Base-by-base conservation (phyloP, 2,888 invertebrate genomes). In the Altica lythri region DNA sequence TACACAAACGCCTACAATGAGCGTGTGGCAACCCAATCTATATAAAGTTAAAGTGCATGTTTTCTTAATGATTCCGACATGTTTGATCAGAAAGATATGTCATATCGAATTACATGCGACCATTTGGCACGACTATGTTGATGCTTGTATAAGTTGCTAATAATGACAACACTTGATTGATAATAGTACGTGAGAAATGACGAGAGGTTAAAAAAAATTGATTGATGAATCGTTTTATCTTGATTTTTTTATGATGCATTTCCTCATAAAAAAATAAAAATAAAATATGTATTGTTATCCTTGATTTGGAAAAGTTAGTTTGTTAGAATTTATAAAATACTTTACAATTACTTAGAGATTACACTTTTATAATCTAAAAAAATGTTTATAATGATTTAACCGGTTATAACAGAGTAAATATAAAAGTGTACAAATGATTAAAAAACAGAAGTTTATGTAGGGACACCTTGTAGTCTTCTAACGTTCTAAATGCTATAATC, bases 71-170 rank as follows among this genome's bases (percentile, higher is more conserved):
- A 57, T 65, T 61, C 61, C 57, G 60, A 58, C 70, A 61, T 71
- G 71, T 68, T 66, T 57, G 72, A 72, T 72, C 57, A 34, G 44
- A 45, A 52, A 68, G 71, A 72, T 72, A 72, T 68, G 72, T 71
- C 72, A 69, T 69, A 69, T 70, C 69, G 65, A 61, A 66, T 71
- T 71, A 70, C 63, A 60, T 60, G 62, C 58, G 60, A 64, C 62
- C 47, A 53, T 57, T 49, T 49, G 49, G 47, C 47, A 38, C 18
- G 19, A 13, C 34, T 19, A 16, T 18, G 17, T 48, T 35, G 44
- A 44, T 44, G 30, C 30, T 2, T 30, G 40, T 32, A 48, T 40
- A 16, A 29, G 19, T 49, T 40, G 42, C 40, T 42, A 49, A 49
- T 49, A 49, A 16, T 16, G 49, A 49, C 49, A 49, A 49, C 42